A percentile compares a stretch with the other conserved stretches of the same genome.
Evolutionary conservation across 1,140 invertebrate species (phyloP).

Genomic region (Trichonephila clavipes): DNA sequence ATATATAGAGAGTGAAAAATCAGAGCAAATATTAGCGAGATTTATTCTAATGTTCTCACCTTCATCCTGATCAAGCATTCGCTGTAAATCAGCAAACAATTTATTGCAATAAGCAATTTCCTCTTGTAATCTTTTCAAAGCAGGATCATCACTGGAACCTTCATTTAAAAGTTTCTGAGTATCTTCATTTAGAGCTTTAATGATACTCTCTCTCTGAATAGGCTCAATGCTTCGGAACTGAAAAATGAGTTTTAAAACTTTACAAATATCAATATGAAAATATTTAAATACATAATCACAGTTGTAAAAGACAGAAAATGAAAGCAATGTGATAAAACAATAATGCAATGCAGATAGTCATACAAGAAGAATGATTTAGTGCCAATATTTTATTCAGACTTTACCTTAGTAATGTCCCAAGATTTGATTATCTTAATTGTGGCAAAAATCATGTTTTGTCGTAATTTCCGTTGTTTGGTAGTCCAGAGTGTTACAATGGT

Average conservation of each 20-base stretch:
- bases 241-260: not conserved
- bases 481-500: constrained; percentile 95
- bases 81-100: constrained; percentile 96
- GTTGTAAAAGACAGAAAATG: not conserved
- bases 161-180: constrained; percentile 96
- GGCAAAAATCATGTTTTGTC: constrained; percentile 99
- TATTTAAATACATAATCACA: too few relatives aligned
- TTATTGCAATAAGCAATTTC: constrained; percentile 98
- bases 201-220: constrained; percentile 95
- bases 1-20: too few relatives aligned
- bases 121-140: constrained; percentile 90
- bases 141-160: constrained; percentile 95
- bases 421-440: constrained; percentile 98
- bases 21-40: not conserved
- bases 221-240: constrained; percentile 97
- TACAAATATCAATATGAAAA: not conserved
- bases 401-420: constrained; percentile 92
- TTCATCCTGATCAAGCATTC: constrained; percentile 84
- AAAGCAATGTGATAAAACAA: not conserved
- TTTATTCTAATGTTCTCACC: constrained; percentile 77
- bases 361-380: not conserved
- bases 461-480: constrained; percentile 94
- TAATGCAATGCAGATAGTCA: not conserved
- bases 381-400: not conserved
- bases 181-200: constrained; percentile 97